These are phyloP conservation scores for Myotis brandtii DNA, from an alignment of 2,113 vertebrate genomes.

Conservation along the genomic window DNA sequence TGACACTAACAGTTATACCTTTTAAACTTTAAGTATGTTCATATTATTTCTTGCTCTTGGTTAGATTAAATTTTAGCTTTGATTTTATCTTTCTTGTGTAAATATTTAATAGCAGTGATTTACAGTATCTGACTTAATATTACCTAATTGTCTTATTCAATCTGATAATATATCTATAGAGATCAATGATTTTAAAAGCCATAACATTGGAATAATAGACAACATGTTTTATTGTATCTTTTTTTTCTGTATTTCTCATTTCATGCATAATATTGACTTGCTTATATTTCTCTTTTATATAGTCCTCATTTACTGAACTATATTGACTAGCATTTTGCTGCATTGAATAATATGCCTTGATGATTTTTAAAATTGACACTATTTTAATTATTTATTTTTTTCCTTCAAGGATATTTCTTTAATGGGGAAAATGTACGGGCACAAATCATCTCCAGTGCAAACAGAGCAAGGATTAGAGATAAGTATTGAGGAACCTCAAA, in stretches of 20 bases:
- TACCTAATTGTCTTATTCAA: neutral
- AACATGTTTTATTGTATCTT: slow-evolving; percentile 4
- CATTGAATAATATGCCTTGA: neutral
- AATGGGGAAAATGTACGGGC: neutral
- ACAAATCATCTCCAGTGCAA: neutral
- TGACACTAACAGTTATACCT: neutral
- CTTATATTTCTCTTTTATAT: neutral
- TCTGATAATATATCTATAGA: slow-evolving; percentile 16
- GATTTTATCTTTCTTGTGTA: slow-evolving; percentile 1
- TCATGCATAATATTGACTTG: neutral
- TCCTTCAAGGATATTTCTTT: slow-evolving; percentile 66
- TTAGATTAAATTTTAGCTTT: slow-evolving; percentile 30
- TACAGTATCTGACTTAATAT: neutral
- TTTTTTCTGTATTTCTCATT: slow-evolving; percentile 20
- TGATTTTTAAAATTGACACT: slow-evolving; percentile 32
- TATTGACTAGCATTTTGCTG: slow-evolving; percentile 24
- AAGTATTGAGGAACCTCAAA: neutral
- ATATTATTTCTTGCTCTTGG: slow-evolving; percentile 10
- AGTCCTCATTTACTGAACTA: neutral
- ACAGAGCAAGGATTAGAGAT: neutral
- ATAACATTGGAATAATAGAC: neutral
- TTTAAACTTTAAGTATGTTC: neutral
- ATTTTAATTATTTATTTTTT: slow-evolving; percentile 46
- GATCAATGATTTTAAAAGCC: slow-evolving; percentile 1
- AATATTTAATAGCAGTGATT: neutral